Evolutionary conservation across 2,113 vertebrate species (phyloP).

Genomic region (Emydura subglobosa): DNA sequence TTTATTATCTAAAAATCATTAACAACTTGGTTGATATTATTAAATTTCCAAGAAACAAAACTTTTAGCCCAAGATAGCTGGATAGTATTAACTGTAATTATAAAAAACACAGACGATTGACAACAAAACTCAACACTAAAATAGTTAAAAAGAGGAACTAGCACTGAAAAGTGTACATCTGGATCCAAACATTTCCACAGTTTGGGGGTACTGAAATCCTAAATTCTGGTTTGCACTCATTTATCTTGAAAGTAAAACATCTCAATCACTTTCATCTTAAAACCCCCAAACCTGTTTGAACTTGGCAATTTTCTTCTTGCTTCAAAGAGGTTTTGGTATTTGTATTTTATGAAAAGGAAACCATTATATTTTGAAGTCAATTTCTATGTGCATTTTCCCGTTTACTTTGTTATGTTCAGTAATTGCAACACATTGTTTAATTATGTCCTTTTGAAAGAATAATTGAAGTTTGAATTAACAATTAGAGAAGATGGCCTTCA

Average conservation of each 20-base stretch:
- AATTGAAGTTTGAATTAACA: background rate
- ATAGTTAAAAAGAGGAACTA: background rate
- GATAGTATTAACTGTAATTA: background rate
- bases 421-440: background rate
- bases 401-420: background rate
- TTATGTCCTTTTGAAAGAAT: background rate
- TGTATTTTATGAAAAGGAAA: background rate
- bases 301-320: background rate
- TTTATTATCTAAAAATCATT: background rate
- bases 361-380: background rate
- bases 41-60: background rate
- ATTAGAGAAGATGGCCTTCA: background rate
- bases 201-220: background rate
- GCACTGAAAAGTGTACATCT: background rate
- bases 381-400: background rate
- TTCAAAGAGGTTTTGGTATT: background rate
- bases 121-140: background rate
- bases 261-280: background rate
- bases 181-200: background rate
- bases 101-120: background rate
- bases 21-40: background rate
- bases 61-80: background rate
- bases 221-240: background rate
- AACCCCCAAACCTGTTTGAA: background rate
- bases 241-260: background rate